Evolutionary conservation across 2,888 invertebrate species (phyloP).

Genomic region (Calameuta pallipes): DNA sequence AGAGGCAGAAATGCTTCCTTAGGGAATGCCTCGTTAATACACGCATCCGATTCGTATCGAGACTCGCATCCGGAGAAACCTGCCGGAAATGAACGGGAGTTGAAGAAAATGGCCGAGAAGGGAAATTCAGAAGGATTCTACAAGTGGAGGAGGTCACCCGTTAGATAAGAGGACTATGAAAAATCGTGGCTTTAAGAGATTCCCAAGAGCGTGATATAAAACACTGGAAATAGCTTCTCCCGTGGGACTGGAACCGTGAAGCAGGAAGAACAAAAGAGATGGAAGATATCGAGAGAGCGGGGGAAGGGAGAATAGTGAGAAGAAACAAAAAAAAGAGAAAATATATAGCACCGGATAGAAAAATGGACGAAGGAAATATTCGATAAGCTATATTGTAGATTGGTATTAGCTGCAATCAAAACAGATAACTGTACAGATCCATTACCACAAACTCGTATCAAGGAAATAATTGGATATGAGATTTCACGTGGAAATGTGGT

Average conservation of each 20-base stretch:
- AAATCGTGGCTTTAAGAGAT: slow-evolving; percentile 40
- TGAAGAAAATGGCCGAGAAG: slow-evolving; percentile 8
- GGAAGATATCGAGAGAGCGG: background rate
- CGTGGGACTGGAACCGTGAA: background rate
- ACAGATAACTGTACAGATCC: background rate
- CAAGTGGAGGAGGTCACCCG: background rate
- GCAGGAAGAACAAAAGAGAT: slow-evolving; percentile 3
- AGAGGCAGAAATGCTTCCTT: background rate
- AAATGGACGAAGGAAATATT: background rate
- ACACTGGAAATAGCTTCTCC: slow-evolving; percentile 40
- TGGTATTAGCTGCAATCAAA: background rate
- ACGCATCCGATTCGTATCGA: background rate
- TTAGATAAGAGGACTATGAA: slow-evolving; percentile 37
- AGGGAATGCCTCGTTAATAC: background rate
- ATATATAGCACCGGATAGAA: background rate
- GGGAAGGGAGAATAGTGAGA: slow-evolving; percentile 2
- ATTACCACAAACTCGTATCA: background rate
- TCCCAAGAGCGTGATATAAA: slow-evolving; percentile 44
- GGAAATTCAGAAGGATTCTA: background rate
- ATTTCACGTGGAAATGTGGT: background rate
- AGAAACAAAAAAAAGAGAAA: background rate
- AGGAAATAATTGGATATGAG: background rate
- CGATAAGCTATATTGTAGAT: background rate
- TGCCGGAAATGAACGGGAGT: slow-evolving; percentile 3
- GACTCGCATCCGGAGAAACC: background rate